These are phyloP conservation scores for Melanotaenia trifasciata DNA, from an alignment of 2,797 vertebrate species.

Conservation along the genomic window DNA sequence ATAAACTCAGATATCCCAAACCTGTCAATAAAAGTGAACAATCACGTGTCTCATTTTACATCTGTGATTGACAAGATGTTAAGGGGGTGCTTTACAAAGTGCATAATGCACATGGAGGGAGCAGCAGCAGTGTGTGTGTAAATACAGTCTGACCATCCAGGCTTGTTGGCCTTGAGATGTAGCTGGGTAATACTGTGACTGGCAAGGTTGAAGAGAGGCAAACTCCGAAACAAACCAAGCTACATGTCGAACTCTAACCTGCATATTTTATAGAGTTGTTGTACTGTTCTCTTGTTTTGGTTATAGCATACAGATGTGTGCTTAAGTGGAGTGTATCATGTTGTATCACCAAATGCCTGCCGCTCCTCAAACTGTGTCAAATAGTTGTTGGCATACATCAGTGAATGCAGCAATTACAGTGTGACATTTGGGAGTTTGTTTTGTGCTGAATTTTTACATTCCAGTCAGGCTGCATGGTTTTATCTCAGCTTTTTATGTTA, in stretches of 20 bases:
- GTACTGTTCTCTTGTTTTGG: background rate
- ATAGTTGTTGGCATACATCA: conserved; percentile 14
- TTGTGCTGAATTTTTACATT: background rate
- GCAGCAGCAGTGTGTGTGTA: too few species aligned
- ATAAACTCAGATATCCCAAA: too few species aligned
- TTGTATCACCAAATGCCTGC: background rate
- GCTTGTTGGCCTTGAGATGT: too few species aligned
- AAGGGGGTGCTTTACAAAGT: too few species aligned
- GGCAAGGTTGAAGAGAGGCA: too few species aligned
- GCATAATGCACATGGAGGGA: too few species aligned
- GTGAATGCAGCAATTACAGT: conserved; percentile 4
- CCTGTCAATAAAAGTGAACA: too few species aligned
- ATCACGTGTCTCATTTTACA: too few species aligned
- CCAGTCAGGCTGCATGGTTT: conserved; percentile 1
- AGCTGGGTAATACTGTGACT: background rate
- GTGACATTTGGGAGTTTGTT: conserved; percentile 22
- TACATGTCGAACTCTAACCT: too few species aligned
- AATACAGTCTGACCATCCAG: too few species aligned
- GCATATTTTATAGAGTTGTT: background rate
- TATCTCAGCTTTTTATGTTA: conserved; percentile 19
- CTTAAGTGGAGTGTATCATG: conserved; percentile 11
- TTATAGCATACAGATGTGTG: background rate
- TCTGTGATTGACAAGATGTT: too few species aligned
- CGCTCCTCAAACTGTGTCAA: conserved; percentile 9
- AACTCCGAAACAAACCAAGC: too few species aligned